These are phyloP conservation scores for Synanthedon tipuliformis DNA, from an alignment of 2,888 invertebrate species.

Conservation along the genomic window DNA sequence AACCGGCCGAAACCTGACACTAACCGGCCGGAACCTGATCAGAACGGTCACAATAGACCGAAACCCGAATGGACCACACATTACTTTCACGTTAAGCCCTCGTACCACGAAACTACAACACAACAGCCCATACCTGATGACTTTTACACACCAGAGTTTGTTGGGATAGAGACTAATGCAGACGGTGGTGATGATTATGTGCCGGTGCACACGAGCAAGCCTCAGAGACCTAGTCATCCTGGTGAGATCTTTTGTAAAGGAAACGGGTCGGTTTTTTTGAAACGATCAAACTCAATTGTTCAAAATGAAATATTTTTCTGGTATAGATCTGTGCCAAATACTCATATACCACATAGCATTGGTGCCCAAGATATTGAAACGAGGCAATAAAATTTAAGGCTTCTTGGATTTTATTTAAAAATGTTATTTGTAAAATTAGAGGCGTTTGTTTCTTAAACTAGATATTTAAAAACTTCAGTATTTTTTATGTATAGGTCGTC, in stretches of 20 bases:
- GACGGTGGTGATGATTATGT: slow-evolving; percentile 60
- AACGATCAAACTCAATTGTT: slow-evolving; percentile 19
- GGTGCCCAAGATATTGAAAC: no score
- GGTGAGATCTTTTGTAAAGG: slow-evolving; percentile 37
- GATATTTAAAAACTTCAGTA: no score
- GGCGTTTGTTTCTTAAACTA: no score
- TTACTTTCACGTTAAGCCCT: slow-evolving; percentile 61
- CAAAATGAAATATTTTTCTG: neutral
- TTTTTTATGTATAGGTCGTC: no score
- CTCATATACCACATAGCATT: no score
- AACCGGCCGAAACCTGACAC: slow-evolving; percentile 28
- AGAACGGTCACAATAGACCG: slow-evolving; percentile 17
- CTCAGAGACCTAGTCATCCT: slow-evolving; percentile 51
- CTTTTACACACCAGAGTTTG: slow-evolving; percentile 33
- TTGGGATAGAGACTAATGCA: slow-evolving; percentile 21
- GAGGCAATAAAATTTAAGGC: no score
- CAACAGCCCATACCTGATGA: slow-evolving; percentile 29
- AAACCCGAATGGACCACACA: slow-evolving; percentile 24
- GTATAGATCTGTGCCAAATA: no score
- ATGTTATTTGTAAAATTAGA: no score
- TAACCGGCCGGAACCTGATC: slow-evolving; percentile 24
- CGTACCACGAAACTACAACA: slow-evolving; percentile 56
- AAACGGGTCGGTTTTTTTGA: slow-evolving; percentile 2
- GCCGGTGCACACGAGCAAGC: slow-evolving; percentile 44
- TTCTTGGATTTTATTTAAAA: no score